phyloP scores from a whole-genome alignment of 2,888 invertebrate species.

The Lobophora halterata region DNA sequence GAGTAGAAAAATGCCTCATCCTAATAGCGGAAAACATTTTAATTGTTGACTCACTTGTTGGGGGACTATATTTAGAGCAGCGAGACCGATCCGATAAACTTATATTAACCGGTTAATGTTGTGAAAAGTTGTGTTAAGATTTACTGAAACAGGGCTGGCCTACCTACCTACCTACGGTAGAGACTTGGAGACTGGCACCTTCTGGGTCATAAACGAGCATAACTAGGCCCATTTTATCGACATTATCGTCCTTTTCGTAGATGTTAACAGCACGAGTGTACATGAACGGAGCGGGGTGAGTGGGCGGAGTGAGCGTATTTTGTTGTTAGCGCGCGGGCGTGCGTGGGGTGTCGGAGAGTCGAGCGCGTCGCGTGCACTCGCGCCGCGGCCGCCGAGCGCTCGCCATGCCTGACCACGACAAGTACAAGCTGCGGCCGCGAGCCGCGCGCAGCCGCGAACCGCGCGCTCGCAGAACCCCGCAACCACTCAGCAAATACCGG shows the following conservation, averaged over 20 bases:
- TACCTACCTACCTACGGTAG: too few relatives aligned
- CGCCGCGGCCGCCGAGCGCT: constrained; percentile 40
- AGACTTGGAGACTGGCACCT: too few relatives aligned
- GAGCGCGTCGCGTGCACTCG: constrained; percentile 39
- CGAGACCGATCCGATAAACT: too few relatives aligned
- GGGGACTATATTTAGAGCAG: constrained; percentile 8
- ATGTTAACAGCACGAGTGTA: constrained; percentile 46
- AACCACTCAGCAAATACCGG: constrained; percentile 92
- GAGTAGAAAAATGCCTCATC: constrained; percentile 36
- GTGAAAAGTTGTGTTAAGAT: too few relatives aligned
- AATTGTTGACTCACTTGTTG: constrained; percentile 4
- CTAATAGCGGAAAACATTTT: constrained; percentile 1
- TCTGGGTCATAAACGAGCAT: too few relatives aligned
- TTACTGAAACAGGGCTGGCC: too few relatives aligned
- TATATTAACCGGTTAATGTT: too few relatives aligned
- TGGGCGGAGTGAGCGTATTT: constrained; percentile 73
- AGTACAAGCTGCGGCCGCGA: constrained; percentile 78
- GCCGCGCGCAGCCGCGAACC: constrained; percentile 73
- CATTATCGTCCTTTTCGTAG: too few relatives aligned
- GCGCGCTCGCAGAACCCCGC: constrained; percentile 83
- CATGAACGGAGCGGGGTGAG: constrained; percentile 71
- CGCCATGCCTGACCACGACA: constrained; percentile 79
- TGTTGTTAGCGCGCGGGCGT: constrained; percentile 49
- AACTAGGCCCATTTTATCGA: too few relatives aligned
- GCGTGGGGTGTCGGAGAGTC: constrained; percentile 46